These are phyloP conservation scores for Cuculus canorus DNA, from an alignment of 2,797 vertebrate genomes.

Conservation along the genomic window DNA sequence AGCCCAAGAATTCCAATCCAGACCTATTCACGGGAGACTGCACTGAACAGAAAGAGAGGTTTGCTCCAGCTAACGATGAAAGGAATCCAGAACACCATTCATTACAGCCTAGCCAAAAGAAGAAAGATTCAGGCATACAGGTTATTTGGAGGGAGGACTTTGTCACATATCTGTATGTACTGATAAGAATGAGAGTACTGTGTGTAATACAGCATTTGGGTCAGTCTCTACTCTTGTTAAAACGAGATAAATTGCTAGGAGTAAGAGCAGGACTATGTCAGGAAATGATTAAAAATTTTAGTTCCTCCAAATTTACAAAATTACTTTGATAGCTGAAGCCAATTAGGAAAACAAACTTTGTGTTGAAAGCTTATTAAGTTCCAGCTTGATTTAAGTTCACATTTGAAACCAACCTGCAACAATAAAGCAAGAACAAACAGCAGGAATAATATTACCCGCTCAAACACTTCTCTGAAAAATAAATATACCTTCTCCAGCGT, in stretches of 20 bases:
- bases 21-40: background rate
- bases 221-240: background rate
- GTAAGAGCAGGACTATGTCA: background rate
- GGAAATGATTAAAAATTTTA: background rate
- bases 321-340: background rate
- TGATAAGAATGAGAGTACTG: background rate
- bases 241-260: background rate
- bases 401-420: background rate
- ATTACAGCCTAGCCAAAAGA: background rate
- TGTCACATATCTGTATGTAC: background rate
- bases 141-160: background rate
- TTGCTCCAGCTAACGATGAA: background rate
- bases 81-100: background rate
- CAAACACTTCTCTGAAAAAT: background rate
- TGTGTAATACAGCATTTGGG: background rate
- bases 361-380: background rate
- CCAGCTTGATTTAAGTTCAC: background rate
- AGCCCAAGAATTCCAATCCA: background rate
- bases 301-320: background rate
- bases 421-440: background rate
- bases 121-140: background rate
- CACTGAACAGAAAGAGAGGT: background rate
- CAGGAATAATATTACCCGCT: background rate
- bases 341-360: background rate
- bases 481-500: slow-evolving; percentile 35